Percentiles rank a stretch among this genome's conserved stretches.
Conservation (phyloP, 2,888 invertebrate genomes). For the Netelia fuscicornis region DNA sequence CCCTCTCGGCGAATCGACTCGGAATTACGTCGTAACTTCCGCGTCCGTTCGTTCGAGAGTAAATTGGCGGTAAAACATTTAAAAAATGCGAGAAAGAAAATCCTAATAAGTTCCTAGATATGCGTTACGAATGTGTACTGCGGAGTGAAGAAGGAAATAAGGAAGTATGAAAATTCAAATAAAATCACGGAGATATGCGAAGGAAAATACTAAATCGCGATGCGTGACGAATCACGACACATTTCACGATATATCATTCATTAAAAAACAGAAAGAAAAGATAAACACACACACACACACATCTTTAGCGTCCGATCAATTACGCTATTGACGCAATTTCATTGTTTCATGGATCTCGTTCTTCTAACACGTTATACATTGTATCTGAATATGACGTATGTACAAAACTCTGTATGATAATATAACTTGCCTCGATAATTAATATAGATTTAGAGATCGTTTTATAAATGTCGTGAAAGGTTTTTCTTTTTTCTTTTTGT, state of each 20-base stretch:
- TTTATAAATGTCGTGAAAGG: constrained; percentile 66
- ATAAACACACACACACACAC: too few species aligned
- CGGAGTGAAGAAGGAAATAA: constrained; percentile 26
- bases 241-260: background rate
- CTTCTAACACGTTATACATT: constrained; percentile 36
- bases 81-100: constrained; percentile 45
- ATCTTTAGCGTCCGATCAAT: constrained; percentile 19
- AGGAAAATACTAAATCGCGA: constrained; percentile 1
- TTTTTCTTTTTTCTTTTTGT: background rate
- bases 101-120: constrained; percentile 77
- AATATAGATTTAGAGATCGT: constrained; percentile 69
- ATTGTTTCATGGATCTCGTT: constrained; percentile 32
- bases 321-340: constrained; percentile 15
- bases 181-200: background rate
- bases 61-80: background rate
- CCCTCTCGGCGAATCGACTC: constrained; percentile 2
- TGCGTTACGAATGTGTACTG: constrained; percentile 58
- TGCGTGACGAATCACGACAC: background rate
- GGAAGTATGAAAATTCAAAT: background rate
- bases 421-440: constrained; percentile 73
- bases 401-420: constrained; percentile 77
- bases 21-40: constrained; percentile 36
- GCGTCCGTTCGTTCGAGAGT: constrained; percentile 6
- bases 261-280: background rate
- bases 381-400: constrained; percentile 70